These are phyloP conservation scores for Chroicocephalus ridibundus DNA, from an alignment of 2,113 vertebrate genomes.

Conservation along the genomic window DNA sequence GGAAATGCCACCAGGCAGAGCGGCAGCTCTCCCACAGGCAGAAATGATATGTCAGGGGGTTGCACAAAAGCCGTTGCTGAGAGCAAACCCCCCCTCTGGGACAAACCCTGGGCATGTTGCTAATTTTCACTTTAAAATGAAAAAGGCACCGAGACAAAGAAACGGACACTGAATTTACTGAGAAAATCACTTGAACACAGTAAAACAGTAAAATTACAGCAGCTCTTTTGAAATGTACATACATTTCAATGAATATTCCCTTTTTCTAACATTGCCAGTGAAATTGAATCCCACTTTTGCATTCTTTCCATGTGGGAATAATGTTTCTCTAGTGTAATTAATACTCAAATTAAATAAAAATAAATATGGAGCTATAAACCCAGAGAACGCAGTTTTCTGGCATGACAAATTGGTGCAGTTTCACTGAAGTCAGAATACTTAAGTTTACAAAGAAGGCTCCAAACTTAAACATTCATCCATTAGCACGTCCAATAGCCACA, in stretches of 20 bases:
- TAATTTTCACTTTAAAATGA: not conserved
- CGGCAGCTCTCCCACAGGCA: not conserved
- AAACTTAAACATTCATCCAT: not conserved
- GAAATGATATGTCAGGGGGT: not conserved
- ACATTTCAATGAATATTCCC: not conserved
- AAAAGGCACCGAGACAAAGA: not conserved
- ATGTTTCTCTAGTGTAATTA: not conserved
- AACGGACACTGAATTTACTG: not conserved
- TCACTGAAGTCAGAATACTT: not conserved
- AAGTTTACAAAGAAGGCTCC: not conserved
- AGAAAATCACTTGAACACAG: not conserved
- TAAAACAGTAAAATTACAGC: not conserved
- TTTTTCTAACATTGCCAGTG: not conserved
- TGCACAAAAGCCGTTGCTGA: not conserved
- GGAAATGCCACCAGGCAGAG: not conserved
- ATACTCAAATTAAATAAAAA: not conserved
- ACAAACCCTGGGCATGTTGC: not conserved
- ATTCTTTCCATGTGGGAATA: not conserved
- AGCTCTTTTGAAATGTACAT: not conserved
- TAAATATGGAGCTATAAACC: not conserved
- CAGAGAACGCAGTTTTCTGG: not conserved
- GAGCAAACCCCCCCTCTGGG: not conserved
- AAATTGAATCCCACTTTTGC: not conserved
- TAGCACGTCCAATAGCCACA: fast-evolving
- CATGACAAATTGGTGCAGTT: not conserved